Conservation (phyloP, 2,113 vertebrate genomes). For the Istiophorus platypterus region DNA sequence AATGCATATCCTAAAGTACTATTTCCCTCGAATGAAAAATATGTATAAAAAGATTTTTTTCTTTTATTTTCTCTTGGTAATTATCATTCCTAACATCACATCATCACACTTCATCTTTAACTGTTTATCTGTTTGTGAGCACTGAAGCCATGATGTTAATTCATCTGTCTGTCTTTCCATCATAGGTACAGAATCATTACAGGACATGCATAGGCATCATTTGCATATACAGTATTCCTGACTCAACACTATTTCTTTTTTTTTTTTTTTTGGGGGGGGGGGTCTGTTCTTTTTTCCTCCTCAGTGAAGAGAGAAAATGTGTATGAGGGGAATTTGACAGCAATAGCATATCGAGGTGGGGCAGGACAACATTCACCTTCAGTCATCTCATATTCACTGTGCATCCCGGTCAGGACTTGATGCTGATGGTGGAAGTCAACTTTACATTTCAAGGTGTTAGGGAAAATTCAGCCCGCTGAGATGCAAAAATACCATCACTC, state of each 20-base stretch:
- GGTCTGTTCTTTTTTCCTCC: constrained; percentile 21
- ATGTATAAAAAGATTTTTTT: constrained; percentile 39
- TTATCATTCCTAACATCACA: constrained; percentile 29
- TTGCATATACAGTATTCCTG: constrained; percentile 52
- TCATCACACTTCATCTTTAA: background rate
- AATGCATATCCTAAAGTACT: constrained; percentile 13
- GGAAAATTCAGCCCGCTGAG: constrained; percentile 15
- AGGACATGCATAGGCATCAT: constrained; percentile 45
- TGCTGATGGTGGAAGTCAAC: constrained; percentile 35
- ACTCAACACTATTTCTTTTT: constrained; percentile 27
- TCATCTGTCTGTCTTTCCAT: constrained; percentile 29
- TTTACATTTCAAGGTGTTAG: constrained; percentile 57
- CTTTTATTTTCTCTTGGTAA: constrained; percentile 37
- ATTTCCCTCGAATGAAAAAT: constrained; percentile 41
- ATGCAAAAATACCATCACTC: constrained; percentile 34
- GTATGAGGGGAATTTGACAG: constrained; percentile 49
- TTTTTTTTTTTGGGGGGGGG: too few relatives aligned
- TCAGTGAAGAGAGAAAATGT: constrained; percentile 22
- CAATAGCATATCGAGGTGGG: constrained; percentile 9
- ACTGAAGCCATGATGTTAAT: constrained; percentile 39
- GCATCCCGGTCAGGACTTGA: constrained; percentile 46
- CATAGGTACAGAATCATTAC: constrained; percentile 39
- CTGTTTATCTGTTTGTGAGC: constrained; percentile 31
- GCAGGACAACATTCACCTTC: constrained; percentile 35
- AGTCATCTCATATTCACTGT: constrained; percentile 17